Base-by-base conservation (phyloP, 1,140 invertebrate genomes). In the Drosophila kurseongensis region DNA sequence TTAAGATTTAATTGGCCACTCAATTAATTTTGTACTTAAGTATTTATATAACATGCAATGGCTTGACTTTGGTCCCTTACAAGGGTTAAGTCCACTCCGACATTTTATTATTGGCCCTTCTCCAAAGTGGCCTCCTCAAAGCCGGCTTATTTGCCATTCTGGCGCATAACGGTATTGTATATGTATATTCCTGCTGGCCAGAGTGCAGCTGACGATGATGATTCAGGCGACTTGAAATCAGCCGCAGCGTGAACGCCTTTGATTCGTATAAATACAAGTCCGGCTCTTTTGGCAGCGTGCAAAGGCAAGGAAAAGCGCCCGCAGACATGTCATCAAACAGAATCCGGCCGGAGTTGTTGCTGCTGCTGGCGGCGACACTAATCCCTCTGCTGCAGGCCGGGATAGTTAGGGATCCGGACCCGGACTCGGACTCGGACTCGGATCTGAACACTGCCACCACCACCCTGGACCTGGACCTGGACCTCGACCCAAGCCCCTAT, bases 231-330 rank as follows among this genome's bases (percentile, higher is more conserved):
- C 4, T 73, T 35, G 29, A 63, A 16, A 12, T 13, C 14, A 29
- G n/a, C 14, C 10, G 40, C 52, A 59, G 44, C 16, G 14, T 18
- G 16, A 50, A 12, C 14, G 40, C 44, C 44, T 48, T 45, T 40
- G 47, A 45, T 55, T 84, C 65, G 80, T 88, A 88, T 88, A 88
- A 88, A 88, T 88, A 89, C 65, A 68, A 80, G 84, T 58, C 72
- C 41, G 41, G 45, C 36, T 40, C 57, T 42, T 60, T 78, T 61
- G 51, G 62, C 50, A 66, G 50, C 36, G 48, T 50, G 51, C 73
- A 77, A 55, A 71, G 50, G 50, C 74, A 57, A 56, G 42, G 51
- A 50, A 48, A 52, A 29, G 23, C 40, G 66, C 57, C 74, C 63
- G 36, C 62, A 78, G 75, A 69, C 75, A 77, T 77, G 74, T 57